These are phyloP conservation scores for Drosophila ironensis DNA, from an alignment of 1,140 invertebrate species.

Conservation along the genomic window DNA sequence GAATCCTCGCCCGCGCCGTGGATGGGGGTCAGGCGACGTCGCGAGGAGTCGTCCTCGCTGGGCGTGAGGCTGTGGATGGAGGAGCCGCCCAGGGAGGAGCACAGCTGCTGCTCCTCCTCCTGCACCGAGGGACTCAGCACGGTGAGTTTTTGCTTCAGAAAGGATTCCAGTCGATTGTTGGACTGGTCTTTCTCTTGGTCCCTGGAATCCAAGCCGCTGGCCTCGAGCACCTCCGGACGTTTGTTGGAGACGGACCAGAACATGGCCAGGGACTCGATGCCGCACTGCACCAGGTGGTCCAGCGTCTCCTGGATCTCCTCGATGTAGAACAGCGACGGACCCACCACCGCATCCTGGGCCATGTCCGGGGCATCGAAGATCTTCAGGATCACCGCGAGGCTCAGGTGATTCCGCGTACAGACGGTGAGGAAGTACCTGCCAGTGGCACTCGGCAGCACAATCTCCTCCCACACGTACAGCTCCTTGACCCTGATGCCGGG, in stretches of 20 bases:
- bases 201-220: constrained; percentile 15
- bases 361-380: constrained; percentile 83
- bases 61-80: constrained; percentile 78
- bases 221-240: constrained; percentile 81
- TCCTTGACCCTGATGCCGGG: constrained; percentile 85
- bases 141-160: constrained; percentile 84
- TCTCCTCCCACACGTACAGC: constrained; percentile 90
- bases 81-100: constrained; percentile 69
- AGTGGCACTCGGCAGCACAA: constrained; percentile 83
- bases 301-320: constrained; percentile 88
- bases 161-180: constrained; percentile 81
- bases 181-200: constrained; percentile 38
- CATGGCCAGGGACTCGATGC: constrained; percentile 84
- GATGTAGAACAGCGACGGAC: constrained; percentile 83
- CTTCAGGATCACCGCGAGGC: constrained; percentile 88
- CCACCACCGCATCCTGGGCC: constrained; percentile 50
- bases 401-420: constrained; percentile 87
- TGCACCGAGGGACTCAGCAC: constrained; percentile 48
- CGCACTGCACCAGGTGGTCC: constrained; percentile 86
- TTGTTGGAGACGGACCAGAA: constrained; percentile 85
- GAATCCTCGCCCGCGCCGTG: constrained; percentile 49
- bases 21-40: constrained; percentile 49
- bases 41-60: constrained; percentile 69
- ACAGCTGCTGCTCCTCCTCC: constrained; percentile 63
- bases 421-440: constrained; percentile 88